Evolutionary conservation across 1,140 invertebrate species (phyloP), one percentile per base, ranked within the genome.

Genomic region (Ceratoteleas bidentatus): DNA sequence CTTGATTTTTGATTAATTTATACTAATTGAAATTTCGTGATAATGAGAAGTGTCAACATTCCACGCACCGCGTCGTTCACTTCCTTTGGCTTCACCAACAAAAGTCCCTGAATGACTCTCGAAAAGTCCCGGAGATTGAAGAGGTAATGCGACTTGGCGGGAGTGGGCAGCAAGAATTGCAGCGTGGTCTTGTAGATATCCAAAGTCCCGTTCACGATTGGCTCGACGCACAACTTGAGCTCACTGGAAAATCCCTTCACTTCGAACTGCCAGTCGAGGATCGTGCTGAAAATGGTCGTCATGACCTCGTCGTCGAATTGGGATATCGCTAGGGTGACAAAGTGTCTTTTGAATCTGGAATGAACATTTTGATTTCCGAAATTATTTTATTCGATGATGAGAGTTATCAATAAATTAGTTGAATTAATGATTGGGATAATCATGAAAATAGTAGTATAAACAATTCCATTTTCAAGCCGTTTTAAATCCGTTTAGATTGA

Each of bases 61-160:
- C n/a, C n/a, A 40, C 24, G 43, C 84, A 91, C 88, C 68, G 83
- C n/a, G 58, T 81, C 79, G 0, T 36, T 45, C 0, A 86, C 77
- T 4, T 70, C 69, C 60, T 88, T 87, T 0, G 86, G 81, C 8
- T 80, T 78, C 3, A 85, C 87, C 5, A 91, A 57, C 16, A 91
- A 58, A 66, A 91, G 78, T 0, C 90, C 96, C 92, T 97, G 95
- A 84, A 99, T 95, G 10, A 99, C 97, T 87, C 97, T 93, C 2
- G 97, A 96, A 89, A 98, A 98, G 90, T 99, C 98, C 86, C 97
- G 92, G 66, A 99, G 92, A 92, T 99, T 99, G 90, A 99, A 99
- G 0, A 98, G 93, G 90, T 99, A 99, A 92, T 98, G 97, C 1
- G 96, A 98, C 87, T 98, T 98, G 0, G 96, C 93, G 0, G 96